phyloP scores from a whole-genome alignment of 2,113 vertebrate genomes.

The Lepidothrix coronata region DNA sequence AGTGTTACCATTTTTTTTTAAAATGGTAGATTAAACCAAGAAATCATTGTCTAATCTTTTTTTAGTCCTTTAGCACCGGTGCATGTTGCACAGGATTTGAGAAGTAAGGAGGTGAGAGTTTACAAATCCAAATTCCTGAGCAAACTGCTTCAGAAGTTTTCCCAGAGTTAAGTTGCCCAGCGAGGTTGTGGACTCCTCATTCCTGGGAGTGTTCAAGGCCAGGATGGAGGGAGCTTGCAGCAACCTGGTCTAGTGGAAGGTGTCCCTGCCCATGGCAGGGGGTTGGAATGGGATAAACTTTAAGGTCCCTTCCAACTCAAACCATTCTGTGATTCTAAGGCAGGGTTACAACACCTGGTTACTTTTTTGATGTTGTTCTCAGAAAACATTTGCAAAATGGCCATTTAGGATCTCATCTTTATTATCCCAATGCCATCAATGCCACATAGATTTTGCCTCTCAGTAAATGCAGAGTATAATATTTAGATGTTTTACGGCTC shows the following conservation, averaged over 20 bases:
- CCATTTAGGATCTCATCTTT: background rate
- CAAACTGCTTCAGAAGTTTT: background rate
- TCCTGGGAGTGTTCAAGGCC: background rate
- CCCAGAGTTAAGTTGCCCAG: background rate
- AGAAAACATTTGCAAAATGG: background rate
- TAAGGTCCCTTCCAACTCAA: background rate
- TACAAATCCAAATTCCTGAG: background rate
- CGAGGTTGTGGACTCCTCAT: background rate
- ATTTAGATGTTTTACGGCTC: background rate
- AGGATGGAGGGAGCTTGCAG: background rate
- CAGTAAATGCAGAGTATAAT: background rate
- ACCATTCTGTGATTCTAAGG: background rate
- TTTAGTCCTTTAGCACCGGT: background rate
- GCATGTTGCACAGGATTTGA: background rate
- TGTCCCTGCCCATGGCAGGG: background rate
- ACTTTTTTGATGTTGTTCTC: background rate
- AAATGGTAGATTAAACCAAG: background rate
- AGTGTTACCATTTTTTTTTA: background rate
- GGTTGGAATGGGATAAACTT: background rate
- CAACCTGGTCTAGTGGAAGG: background rate
- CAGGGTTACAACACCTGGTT: background rate
- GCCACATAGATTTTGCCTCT: background rate
- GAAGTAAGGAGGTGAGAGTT: background rate
- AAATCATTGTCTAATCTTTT: background rate
- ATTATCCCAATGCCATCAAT: background rate